Percentiles rank a stretch among this genome's conserved stretches.
Evolutionary conservation across 2,797 vertebrate genomes (phyloP).

Genomic region (Lacerta viridis): DNA sequence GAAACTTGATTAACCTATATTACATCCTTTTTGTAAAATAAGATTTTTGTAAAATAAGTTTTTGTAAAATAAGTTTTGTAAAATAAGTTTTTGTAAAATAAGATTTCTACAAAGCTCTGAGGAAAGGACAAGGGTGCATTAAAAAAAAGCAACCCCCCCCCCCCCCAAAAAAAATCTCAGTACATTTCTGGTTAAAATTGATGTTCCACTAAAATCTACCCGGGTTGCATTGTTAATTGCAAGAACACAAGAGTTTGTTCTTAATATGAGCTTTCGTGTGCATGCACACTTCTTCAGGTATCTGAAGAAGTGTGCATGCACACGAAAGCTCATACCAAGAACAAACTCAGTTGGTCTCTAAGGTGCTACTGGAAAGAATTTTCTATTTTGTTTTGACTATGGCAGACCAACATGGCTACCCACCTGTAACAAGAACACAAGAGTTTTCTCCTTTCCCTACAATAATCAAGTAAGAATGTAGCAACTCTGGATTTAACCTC

Average conservation of each 20-base stretch:
- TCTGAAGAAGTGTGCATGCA: no score
- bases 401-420: no score
- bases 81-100: constrained; percentile 20
- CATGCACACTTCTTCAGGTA: no score
- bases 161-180: background rate
- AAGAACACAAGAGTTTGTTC: background rate
- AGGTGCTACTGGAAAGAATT: no score
- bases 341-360: no score
- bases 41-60: no score
- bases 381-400: no score
- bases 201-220: background rate
- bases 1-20: background rate
- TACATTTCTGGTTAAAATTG: constrained; percentile 9
- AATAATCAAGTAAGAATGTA: constrained; percentile 36
- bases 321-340: no score
- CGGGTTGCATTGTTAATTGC: background rate
- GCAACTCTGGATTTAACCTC: constrained; percentile 59
- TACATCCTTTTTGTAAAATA: constrained; percentile 3
- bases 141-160: no score
- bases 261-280: no score
- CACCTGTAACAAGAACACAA: background rate
- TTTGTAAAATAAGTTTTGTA: constrained; percentile 13
- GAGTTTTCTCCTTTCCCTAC: constrained; percentile 41
- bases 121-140: background rate
- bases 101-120: background rate